These are phyloP conservation scores for Neolamprologus fasciatus DNA, from an alignment of 2,113 vertebrate species.

Conservation along the genomic window DNA sequence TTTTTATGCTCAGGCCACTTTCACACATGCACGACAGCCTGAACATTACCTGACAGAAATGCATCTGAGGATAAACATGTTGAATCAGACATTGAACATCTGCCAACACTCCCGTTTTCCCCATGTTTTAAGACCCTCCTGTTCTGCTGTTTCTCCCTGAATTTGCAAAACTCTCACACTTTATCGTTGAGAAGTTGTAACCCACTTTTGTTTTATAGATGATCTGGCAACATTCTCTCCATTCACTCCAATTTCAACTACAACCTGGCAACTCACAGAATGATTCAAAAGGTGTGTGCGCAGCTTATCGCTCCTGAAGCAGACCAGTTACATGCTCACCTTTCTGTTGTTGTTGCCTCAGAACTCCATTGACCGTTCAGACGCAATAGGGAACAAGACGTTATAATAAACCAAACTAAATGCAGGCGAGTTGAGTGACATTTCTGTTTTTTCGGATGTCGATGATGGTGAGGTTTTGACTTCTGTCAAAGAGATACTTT, in stretches of 20 bases:
- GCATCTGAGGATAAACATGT: background rate
- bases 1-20: background rate
- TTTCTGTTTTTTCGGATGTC: background rate
- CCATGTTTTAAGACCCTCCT: background rate
- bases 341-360: background rate
- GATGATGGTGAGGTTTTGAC: background rate
- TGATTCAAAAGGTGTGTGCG: background rate
- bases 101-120: background rate
- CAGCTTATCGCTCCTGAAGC: background rate
- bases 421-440: background rate
- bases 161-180: background rate
- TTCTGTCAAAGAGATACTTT: background rate
- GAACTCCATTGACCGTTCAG: background rate
- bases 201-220: background rate
- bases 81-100: background rate
- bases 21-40: background rate
- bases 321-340: background rate
- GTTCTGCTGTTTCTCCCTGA: background rate
- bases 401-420: background rate
- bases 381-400: background rate
- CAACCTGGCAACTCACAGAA: background rate
- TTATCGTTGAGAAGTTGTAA: background rate
- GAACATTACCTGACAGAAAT: background rate
- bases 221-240: background rate
- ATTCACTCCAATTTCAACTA: background rate